These are phyloP conservation scores for Melinopterus prodromus DNA, from an alignment of 2,888 invertebrate genomes.

Conservation along the genomic window DNA sequence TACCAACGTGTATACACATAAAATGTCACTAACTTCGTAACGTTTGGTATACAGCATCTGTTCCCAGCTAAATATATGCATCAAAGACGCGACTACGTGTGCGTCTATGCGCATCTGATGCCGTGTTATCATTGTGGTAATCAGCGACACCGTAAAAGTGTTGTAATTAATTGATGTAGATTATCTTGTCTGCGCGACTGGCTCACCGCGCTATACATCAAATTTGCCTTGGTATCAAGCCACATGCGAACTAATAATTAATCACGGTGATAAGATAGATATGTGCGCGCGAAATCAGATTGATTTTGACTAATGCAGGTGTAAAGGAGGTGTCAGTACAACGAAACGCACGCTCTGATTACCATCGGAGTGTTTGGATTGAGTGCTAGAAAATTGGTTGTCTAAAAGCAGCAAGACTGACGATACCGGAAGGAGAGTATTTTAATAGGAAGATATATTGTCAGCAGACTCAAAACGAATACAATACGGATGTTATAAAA, in stretches of 20 bases:
- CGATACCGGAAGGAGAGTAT: too few relatives aligned
- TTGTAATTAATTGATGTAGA: constrained; percentile 19
- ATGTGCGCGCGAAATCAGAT: constrained; percentile 12
- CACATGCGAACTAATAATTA: constrained; percentile 16
- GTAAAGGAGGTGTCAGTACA: constrained; percentile 16
- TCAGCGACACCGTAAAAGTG: constrained; percentile 19
- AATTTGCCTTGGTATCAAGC: constrained; percentile 6
- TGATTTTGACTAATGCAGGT: constrained; percentile 6
- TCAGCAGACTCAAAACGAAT: too few relatives aligned
- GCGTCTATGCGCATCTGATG: constrained; percentile 14
- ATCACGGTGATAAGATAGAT: constrained; percentile 16
- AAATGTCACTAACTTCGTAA: not conserved
- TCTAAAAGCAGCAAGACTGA: too few relatives aligned
- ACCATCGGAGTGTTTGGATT: not conserved
- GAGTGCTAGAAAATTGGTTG: not conserved
- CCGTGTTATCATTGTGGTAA: constrained; percentile 13
- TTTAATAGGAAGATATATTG: too few relatives aligned
- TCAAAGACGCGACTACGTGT: not conserved
- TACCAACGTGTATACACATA: not conserved
- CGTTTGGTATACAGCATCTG: not conserved
- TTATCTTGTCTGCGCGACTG: constrained; percentile 5
- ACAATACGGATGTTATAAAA: too few relatives aligned
- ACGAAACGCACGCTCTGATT: not conserved
- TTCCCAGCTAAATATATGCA: not conserved
- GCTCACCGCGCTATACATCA: constrained; percentile 17